phyloP scores from a whole-genome alignment of 2,888 invertebrate genomes.

The Flexamia atlantica region DNA sequence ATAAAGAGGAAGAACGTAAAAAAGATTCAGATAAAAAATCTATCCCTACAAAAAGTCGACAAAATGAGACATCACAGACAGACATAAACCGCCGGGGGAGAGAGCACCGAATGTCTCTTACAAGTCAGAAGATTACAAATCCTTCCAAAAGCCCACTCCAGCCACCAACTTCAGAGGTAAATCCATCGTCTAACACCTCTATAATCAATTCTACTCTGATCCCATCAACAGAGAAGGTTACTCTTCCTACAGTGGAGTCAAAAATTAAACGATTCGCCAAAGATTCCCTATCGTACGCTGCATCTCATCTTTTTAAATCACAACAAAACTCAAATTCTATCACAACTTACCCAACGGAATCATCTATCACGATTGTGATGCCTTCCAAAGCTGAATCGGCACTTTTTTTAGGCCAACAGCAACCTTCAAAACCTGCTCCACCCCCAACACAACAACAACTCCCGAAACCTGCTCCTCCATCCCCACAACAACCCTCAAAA shows the following conservation, averaged over 20 bases:
- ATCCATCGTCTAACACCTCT: neutral
- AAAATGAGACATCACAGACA: neutral
- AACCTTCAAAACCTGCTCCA: neutral
- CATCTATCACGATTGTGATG: neutral
- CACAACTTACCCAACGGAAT: neutral
- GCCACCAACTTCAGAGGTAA: neutral
- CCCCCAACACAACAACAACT: conserved; percentile 1
- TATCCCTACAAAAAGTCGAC: neutral
- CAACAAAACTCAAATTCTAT: neutral
- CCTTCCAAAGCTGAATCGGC: neutral
- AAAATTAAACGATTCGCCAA: neutral
- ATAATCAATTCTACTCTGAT: conserved; percentile 1
- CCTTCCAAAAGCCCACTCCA: conserved; percentile 29
- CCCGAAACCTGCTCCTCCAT: neutral
- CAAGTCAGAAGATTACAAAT: neutral
- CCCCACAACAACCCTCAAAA: neutral
- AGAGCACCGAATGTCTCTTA: neutral
- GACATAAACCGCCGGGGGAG: neutral
- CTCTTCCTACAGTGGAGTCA: neutral
- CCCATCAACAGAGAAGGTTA: neutral
- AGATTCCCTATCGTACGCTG: conserved; percentile 3
- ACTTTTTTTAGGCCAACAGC: neutral
- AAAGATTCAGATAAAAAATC: neutral
- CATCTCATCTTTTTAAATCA: conserved; percentile 8
- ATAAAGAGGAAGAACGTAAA: neutral